Evolutionary conservation across 2,113 vertebrate species (phyloP), one percentile per base, ranked within the genome.

Genomic region (Cyanoderma ruficeps): DNA sequence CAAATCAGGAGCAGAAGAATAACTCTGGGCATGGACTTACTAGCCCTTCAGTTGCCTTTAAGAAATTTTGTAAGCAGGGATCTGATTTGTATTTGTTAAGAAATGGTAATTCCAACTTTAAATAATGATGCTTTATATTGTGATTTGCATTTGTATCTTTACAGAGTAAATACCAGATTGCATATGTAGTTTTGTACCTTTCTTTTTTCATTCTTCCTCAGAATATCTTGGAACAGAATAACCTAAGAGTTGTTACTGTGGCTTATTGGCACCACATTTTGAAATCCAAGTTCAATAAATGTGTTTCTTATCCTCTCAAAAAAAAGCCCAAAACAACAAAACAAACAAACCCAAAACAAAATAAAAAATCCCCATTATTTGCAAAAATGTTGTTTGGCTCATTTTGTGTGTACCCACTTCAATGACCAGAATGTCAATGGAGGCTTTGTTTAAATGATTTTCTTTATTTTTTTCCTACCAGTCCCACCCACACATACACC

Each of bases 381-480:
- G 42, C 6, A 72, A 10, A 79, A 89, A 25, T 11, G 20, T 52
- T 61, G 3, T 75, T 87, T 83, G 63, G 33, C 46, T 85, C 5
- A 2, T 55, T 83, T 80, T 83, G 12, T 59, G 52, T 74, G 64
- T 75, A 63, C 42, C 35, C 61, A 21, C 46, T 83, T 74, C 59
- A 59, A 64, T 80, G 93, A 93, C 84, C 87, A 90, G 59, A 69
- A 67, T 47, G 22, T 93, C 82, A 92, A 22, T 47, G 28, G 59
- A 92, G 68, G 64, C 85, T 96, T 95, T 96, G 93, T 95, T 95
- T 90, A 55, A 94, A 68, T 52, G 7, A 41, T 87, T 80, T 88
- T 78, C 23, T 59, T 67, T 61, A 33, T 53, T 83, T 75, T 55
- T 31, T 25, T 6, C 4, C 16, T 41, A 27, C 35, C 17, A 8